Conservation (phyloP, 2,113 vertebrate genomes). For the Forbesichthys papilliferus region DNA sequence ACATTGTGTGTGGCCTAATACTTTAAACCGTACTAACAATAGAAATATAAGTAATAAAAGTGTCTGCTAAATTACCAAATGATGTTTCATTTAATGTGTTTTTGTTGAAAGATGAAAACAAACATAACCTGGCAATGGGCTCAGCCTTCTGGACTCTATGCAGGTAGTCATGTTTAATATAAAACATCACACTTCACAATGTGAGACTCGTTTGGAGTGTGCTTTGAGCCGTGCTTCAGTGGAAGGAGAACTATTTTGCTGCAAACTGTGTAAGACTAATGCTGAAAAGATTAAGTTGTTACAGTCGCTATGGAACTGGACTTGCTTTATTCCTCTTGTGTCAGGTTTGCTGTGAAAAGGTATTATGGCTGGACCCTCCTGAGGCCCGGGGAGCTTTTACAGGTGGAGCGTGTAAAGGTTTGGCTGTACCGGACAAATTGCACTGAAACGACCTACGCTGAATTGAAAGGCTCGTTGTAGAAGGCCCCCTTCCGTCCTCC, state of each 20-base stretch:
- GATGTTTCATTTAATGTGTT: no score
- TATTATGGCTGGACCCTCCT: slow-evolving; percentile 23
- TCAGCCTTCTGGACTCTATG: not conserved
- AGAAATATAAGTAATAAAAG: no score
- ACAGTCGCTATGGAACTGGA: slow-evolving; percentile 27
- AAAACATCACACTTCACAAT: slow-evolving; percentile 2
- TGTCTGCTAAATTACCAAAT: no score
- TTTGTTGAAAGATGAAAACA: no score
- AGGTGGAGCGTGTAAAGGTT: slow-evolving; percentile 43
- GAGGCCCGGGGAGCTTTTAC: slow-evolving; percentile 52
- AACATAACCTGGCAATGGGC: no score
- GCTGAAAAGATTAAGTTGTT: slow-evolving; percentile 6
- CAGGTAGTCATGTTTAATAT: not conserved
- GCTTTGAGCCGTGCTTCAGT: slow-evolving; percentile 1
- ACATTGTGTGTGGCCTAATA: no score
- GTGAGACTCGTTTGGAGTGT: slow-evolving; percentile 14
- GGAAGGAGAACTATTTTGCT: not conserved
- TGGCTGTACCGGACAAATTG: slow-evolving; percentile 22
- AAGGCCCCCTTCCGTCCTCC: not conserved
- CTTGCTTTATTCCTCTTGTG: slow-evolving; percentile 17
- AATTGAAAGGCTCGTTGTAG: slow-evolving; percentile 22
- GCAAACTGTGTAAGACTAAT: slow-evolving; percentile 28
- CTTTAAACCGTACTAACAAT: no score
- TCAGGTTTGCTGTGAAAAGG: slow-evolving; percentile 16
- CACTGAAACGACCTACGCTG: slow-evolving; percentile 21